Conservation (phyloP, 2,888 invertebrate genomes). For the Clivina fossor region DNA sequence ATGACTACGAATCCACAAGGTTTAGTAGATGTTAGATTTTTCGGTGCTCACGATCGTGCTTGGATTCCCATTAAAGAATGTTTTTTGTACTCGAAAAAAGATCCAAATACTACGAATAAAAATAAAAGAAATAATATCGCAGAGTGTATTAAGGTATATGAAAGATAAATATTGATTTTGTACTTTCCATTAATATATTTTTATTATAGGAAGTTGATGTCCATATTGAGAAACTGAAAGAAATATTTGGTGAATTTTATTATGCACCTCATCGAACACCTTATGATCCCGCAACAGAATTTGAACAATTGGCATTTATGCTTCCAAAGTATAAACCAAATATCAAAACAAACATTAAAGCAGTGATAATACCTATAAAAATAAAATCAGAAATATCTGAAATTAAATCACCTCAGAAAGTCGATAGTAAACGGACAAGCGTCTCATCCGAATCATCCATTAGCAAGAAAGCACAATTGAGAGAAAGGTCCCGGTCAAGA, state of each 20-base stretch:
- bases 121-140: slow-evolving; percentile 62
- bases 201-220: slow-evolving; percentile 70
- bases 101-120: slow-evolving; percentile 66
- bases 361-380: slow-evolving; percentile 1
- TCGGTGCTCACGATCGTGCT: slow-evolving; percentile 92
- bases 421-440: slow-evolving; percentile 23
- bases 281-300: slow-evolving; percentile 64
- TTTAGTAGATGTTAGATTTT: slow-evolving; percentile 87
- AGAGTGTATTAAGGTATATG: slow-evolving; percentile 60
- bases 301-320: slow-evolving; percentile 66
- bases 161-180: slow-evolving; percentile 10
- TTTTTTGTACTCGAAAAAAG: slow-evolving; percentile 77
- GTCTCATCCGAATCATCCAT: slow-evolving; percentile 2
- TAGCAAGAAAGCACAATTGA: not conserved
- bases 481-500: not conserved
- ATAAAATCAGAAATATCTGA: slow-evolving; percentile 5
- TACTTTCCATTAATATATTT: slow-evolving; percentile 9
- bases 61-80: slow-evolving; percentile 87
- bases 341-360: slow-evolving; percentile 36
- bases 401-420: slow-evolving; percentile 13
- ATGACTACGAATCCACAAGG: slow-evolving; percentile 68
- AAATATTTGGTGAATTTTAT: slow-evolving; percentile 70
- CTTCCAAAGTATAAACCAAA: slow-evolving; percentile 54
- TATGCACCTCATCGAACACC: slow-evolving; percentile 72
- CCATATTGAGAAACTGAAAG: slow-evolving; percentile 72